Evolutionary conservation across 2,797 vertebrate species (phyloP).

Genomic region (Melanogrammus aeglefinus): DNA sequence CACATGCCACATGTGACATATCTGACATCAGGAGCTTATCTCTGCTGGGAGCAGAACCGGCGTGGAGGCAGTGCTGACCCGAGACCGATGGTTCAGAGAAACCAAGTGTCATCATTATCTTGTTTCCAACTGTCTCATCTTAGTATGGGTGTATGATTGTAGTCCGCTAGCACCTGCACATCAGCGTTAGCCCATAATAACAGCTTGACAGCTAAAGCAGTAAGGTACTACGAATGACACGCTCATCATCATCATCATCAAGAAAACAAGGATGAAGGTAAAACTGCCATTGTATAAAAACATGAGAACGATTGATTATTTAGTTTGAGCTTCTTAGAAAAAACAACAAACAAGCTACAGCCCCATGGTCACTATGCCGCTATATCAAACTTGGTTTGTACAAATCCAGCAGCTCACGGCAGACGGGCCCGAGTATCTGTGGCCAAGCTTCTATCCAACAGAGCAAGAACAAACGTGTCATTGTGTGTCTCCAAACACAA

Average conservation of each 20-base stretch:
- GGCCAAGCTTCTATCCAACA: constrained; percentile 36
- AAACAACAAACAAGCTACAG: neutral
- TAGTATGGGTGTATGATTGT: neutral
- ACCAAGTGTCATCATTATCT: constrained; percentile 13
- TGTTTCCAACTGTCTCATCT: constrained; percentile 21
- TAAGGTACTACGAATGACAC: neutral
- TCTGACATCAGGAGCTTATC: constrained; percentile 53
- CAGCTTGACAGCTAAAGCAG: neutral
- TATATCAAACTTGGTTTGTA: neutral
- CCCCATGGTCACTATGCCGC: neutral
- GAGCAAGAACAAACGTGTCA: constrained; percentile 56
- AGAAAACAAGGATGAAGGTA: neutral
- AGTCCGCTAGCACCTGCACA: neutral
- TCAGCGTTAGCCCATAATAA: neutral
- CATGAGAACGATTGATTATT: neutral
- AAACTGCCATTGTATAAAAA: neutral
- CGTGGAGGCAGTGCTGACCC: constrained; percentile 10
- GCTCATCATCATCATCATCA: neutral
- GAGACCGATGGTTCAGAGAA: neutral
- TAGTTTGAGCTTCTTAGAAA: neutral
- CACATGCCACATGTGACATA: constrained; percentile 37
- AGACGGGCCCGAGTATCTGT: constrained; percentile 43
- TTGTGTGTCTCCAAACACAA: constrained; percentile 47
- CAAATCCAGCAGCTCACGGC: constrained; percentile 30
- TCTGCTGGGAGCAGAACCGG: constrained; percentile 19